These are phyloP conservation scores for Heterohyrax brucei DNA, from an alignment of 2,797 vertebrate genomes.

Conservation along the genomic window DNA sequence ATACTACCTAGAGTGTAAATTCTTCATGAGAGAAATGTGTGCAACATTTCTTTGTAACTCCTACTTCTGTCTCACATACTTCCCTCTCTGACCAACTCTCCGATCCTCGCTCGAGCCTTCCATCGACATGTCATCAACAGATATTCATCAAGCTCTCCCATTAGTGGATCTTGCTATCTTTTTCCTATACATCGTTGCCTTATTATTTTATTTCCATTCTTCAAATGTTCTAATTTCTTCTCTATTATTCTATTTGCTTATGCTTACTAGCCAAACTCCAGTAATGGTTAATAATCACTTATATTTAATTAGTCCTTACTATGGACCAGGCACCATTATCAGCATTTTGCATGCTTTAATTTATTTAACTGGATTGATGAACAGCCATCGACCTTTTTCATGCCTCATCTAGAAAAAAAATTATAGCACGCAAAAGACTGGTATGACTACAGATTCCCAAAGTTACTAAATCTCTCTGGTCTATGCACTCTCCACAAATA, in stretches of 20 bases:
- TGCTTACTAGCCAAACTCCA: background rate
- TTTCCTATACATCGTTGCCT: fast-evolving
- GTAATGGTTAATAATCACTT: background rate
- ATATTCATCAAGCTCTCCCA: background rate
- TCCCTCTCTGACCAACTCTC: background rate
- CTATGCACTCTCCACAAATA: background rate
- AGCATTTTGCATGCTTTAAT: background rate
- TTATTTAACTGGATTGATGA: background rate
- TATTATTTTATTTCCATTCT: background rate
- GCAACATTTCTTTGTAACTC: background rate
- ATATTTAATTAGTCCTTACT: background rate
- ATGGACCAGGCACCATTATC: background rate
- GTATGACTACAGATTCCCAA: background rate
- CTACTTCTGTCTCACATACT: background rate
- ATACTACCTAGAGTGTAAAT: background rate
- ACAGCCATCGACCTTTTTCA: background rate
- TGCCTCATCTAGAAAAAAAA: background rate
- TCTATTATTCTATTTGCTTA: background rate
- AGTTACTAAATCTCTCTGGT: background rate
- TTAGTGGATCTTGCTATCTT: background rate
- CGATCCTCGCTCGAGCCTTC: background rate
- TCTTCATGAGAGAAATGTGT: background rate
- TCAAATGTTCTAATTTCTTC: background rate
- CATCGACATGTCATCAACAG: background rate
- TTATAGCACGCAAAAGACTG: background rate